Conservation (phyloP, 2,113 vertebrate species). For the Dasyurus viverrinus region DNA sequence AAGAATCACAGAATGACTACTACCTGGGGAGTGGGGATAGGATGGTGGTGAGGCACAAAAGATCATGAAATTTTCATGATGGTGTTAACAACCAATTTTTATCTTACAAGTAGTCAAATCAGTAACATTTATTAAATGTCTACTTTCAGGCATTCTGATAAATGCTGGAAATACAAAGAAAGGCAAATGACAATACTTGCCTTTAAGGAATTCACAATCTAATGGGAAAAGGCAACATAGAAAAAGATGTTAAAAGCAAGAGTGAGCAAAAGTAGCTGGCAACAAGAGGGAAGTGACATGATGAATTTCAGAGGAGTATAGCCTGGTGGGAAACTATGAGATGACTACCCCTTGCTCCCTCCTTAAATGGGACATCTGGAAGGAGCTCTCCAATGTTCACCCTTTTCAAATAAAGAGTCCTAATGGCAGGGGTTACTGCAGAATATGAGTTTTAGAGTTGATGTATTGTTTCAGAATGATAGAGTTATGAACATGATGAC, state of each 20-base stretch:
- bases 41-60: background rate
- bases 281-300: background rate
- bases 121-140: background rate
- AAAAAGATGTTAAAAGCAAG: background rate
- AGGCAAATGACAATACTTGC: background rate
- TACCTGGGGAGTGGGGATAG: background rate
- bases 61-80: background rate
- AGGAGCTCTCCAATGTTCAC: background rate
- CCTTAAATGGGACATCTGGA: background rate
- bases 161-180: background rate
- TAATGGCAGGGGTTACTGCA: background rate
- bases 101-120: background rate
- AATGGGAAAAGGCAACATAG: background rate
- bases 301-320: background rate
- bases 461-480: background rate
- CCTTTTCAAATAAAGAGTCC: background rate
- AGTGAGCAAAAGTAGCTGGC: background rate
- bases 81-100: background rate
- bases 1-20: background rate
- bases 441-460: background rate
- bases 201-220: background rate
- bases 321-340: background rate
- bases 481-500: background rate
- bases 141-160: background rate
- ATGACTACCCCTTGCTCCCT: background rate